Base-by-base conservation (phyloP, 2,888 invertebrate genomes). In the Holacanthella duospinosa region DNA sequence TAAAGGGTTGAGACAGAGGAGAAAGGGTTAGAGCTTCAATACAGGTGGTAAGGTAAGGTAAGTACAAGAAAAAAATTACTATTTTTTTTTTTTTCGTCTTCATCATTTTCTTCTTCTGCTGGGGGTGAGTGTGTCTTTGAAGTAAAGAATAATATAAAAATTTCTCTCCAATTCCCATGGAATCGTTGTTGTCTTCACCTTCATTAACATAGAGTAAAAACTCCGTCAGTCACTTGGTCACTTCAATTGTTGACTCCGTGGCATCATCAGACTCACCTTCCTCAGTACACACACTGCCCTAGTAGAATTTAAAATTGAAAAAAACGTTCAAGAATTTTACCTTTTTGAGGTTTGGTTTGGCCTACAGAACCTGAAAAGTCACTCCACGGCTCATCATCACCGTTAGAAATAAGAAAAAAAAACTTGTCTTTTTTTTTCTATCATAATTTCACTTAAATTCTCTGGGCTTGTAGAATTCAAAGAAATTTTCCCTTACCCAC, bases 291-390 rank as follows among this genome's bases (percentile, higher is more conserved):
- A n/a, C 16, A 36, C 36, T 36, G 36, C 36, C 36, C 36, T 16
- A 36, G 9, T 36, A 16, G 9, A 16, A 9, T 16, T 16, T 36
- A 36, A 36, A 16, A 16, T 9, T 36, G 9, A 36, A 9, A 9
- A 16, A 36, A 36, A n/a, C n/a, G n/a, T n/a, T n/a, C n/a, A n/a
- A n/a, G n/a, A n/a, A n/a, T n/a, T n/a, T n/a, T 36, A 9, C 36
- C 36, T 36, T 16, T 36, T 36, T 36, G 16, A 36, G 16, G 9
- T 36, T 36, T 36, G 36, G 55, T 26, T 55, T 55, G 55, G 55
- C 55, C 55, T 26, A 55, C 19, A 55, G 55, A 55, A 55, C 55
- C 55, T 55, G 55, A 55, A 55, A 55, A 55, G 55, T 26, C 19
- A 55, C 55, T 55, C 55, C 19, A 16, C 6, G 36, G 6, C 36